Evolutionary conservation across 2,113 vertebrate species (phyloP).

Genomic region (Oryzias javanicus): DNA sequence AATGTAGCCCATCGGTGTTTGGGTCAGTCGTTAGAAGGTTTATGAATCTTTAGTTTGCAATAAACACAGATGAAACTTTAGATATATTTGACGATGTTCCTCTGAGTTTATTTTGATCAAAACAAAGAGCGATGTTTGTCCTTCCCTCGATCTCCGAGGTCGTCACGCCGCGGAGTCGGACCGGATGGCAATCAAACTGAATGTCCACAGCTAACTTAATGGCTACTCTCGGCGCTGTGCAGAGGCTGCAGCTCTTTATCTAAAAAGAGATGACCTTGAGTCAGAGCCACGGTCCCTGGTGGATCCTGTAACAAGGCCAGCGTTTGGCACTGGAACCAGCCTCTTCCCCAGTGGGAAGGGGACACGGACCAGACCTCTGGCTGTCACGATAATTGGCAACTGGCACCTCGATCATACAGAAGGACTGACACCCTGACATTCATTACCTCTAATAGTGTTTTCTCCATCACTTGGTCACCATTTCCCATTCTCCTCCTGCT

Average conservation of each 20-base stretch:
- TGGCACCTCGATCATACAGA: constrained; percentile 57
- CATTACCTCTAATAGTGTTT: constrained; percentile 57
- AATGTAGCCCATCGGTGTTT: constrained; percentile 59
- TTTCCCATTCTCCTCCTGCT: constrained; percentile 5
- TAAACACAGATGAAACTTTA: constrained; percentile 62
- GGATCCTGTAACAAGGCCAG: constrained; percentile 55
- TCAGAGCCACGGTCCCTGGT: constrained; percentile 32
- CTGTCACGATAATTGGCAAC: constrained; percentile 58
- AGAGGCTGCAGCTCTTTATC: constrained; percentile 38
- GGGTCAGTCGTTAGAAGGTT: constrained; percentile 53
- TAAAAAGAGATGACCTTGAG: constrained; percentile 49
- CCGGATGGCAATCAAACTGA: constrained; percentile 17
- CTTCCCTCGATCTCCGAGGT: constrained; percentile 3
- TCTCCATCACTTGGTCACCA: constrained; percentile 47
- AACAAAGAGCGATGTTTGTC: background rate
- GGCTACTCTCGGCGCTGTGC: constrained; percentile 9
- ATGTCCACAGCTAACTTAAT: constrained; percentile 12
- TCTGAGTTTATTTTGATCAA: constrained; percentile 14
- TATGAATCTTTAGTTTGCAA: constrained; percentile 66
- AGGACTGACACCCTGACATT: constrained; percentile 52
- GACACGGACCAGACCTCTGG: constrained; percentile 46
- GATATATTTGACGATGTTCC: constrained; percentile 62
- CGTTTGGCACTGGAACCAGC: constrained; percentile 41
- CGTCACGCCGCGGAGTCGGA: background rate
- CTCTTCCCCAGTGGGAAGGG: constrained; percentile 27